Evolutionary conservation across 2,113 vertebrate genomes (phyloP), one percentile per base, ranked within the genome.

Genomic region (Hydrochoerus hydrochaeris): DNA sequence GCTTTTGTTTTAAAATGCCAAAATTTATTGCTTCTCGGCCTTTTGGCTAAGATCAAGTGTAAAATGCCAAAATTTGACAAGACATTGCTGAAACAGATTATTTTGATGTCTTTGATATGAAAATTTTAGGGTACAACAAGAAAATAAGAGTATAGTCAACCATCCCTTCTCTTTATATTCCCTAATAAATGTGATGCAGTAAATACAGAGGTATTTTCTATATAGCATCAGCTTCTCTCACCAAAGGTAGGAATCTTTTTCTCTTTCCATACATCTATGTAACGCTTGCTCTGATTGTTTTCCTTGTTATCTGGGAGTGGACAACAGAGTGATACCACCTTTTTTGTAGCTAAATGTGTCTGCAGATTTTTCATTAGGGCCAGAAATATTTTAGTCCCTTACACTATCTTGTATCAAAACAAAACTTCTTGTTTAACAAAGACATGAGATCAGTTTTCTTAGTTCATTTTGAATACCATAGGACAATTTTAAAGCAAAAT

Each of bases 401-500:
- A 81, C 58, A 84, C 16, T 85, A 30, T 1, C 7, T 11, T 32
- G 7, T 88, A 30, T 24, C 38, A 80, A 32, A 83, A 85, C 0
- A 92, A 22, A 80, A 60, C 71, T 93, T 85, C 9, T 69, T 26
- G 12, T 7, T 35, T 77, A 90, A 81, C 20, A 7, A 8, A 46
- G 28, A 58, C 19, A 86, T 65, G 5, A 58, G 28, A 63, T 52
- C 71, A 16, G 32, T 13, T n/a, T 2, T 90, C 7, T 93, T 80
- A 75, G 26, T 7, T 85, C n/a, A 24, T 6, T 16, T 41, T 20
- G 14, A 10, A 92, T 80, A 94, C 26, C 2, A 11, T 62, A 0
- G 14, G 5, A 3, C 58, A 95, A 77, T 26, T 60, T 95, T 44
- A 65, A 91, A 83, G 81, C 22, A n/a, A 96, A 92, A 88, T n/a